Percentiles rank a stretch among this genome's conserved stretches.
Evolutionary conservation across 2,113 vertebrate species (phyloP).

Genomic region (Crotalus horridus): DNA sequence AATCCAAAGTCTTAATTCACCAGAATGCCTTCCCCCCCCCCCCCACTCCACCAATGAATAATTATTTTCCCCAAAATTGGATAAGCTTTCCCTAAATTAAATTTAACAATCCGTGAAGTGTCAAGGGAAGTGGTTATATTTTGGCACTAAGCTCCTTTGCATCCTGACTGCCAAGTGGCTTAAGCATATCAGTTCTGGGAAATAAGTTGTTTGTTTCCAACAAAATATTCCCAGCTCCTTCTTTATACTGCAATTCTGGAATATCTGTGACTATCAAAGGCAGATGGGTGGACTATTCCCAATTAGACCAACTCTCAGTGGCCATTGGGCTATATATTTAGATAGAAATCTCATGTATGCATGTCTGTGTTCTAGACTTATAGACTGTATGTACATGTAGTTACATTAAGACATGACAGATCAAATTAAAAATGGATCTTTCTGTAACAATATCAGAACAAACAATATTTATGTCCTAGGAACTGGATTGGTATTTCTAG

Average conservation of each 20-base stretch:
- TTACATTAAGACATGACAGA: background rate
- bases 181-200: background rate
- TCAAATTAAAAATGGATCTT: background rate
- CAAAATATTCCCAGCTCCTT: background rate
- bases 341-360: background rate
- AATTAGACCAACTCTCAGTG: background rate
- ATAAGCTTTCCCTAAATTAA: background rate
- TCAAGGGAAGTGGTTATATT: background rate
- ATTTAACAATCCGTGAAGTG: background rate
- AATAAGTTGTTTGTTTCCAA: background rate
- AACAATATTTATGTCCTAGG: background rate
- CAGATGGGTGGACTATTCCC: background rate
- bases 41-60: background rate
- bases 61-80: background rate
- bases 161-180: background rate
- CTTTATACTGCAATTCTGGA: background rate
- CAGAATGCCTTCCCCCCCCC: background rate
- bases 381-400: background rate
- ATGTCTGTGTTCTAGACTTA: background rate
- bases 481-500: background rate
- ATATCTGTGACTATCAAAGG: background rate
- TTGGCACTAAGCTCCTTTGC: background rate
- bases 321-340: background rate
- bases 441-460: background rate
- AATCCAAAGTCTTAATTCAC: background rate